These are phyloP conservation scores for Lutraria lutraria DNA, from an alignment of 2,888 invertebrate species.

Conservation along the genomic window DNA sequence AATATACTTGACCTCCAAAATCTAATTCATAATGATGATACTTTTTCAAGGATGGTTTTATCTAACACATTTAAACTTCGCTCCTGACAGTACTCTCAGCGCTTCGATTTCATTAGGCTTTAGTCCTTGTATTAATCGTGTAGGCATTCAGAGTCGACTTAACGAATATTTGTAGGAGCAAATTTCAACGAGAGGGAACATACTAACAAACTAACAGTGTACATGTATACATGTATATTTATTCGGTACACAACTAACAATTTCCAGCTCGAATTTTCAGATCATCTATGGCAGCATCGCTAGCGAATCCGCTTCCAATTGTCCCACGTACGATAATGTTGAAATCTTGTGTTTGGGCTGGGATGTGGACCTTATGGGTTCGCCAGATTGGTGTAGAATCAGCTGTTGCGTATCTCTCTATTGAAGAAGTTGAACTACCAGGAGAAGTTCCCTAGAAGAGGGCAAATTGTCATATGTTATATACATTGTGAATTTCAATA, in stretches of 20 bases:
- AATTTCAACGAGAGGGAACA: neutral
- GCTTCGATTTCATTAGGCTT: no score
- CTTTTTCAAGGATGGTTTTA: no score
- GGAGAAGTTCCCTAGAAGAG: constrained; percentile 16
- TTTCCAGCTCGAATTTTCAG: constrained; percentile 46
- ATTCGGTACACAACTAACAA: constrained; percentile 26
- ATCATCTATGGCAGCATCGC: constrained; percentile 67
- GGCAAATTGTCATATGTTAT: neutral
- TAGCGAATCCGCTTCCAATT: constrained; percentile 51
- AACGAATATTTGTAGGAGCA: no score
- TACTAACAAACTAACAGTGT: neutral
- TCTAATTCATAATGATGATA: no score
- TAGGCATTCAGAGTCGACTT: no score
- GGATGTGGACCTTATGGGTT: constrained; percentile 33
- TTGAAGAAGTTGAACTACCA: neutral
- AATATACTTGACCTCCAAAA: no score
- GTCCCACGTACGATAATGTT: constrained; percentile 55
- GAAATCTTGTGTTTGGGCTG: constrained; percentile 48
- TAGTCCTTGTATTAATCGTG: no score
- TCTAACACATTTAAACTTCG: no score
- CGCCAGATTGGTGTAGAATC: constrained; percentile 31
- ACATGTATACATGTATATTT: neutral
- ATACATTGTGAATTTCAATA: no score
- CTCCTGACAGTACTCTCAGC: no score
- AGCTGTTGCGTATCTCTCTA: constrained; percentile 9